A percentile compares a stretch with the other conserved stretches of the same genome.
Evolutionary conservation across 1,140 invertebrate species (phyloP).

Genomic region (Sesamia nonagrioides): DNA sequence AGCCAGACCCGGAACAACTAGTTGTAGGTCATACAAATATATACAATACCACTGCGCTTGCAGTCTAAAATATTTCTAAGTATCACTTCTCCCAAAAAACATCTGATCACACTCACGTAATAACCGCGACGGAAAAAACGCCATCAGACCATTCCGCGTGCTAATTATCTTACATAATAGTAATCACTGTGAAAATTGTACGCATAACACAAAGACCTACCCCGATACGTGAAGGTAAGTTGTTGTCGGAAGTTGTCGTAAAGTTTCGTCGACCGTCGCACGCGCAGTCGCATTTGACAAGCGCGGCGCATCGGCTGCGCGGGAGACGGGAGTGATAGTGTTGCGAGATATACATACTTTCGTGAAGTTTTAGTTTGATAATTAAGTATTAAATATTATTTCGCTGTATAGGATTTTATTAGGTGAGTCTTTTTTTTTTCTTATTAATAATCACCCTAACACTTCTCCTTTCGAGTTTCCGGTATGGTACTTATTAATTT

Average conservation of each 20-base stretch:
- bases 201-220: slow-evolving; percentile 32
- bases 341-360: slow-evolving; percentile 4
- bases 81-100: background rate
- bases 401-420: slow-evolving; percentile 10
- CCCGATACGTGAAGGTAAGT: slow-evolving; percentile 25
- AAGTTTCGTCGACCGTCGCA: slow-evolving; percentile 6
- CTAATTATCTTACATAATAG: slow-evolving; percentile 25
- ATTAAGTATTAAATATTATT: background rate
- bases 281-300: slow-evolving; percentile 31
- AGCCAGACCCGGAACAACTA: no score
- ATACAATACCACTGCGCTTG: no score
- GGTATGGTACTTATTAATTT: no score
- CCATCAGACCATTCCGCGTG: slow-evolving; percentile 27
- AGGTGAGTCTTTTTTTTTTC: slow-evolving; percentile 5
- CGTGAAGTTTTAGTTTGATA: slow-evolving; percentile 11
- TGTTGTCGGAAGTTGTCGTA: slow-evolving; percentile 29
- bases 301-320: slow-evolving; percentile 45
- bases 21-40: no score
- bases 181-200: slow-evolving; percentile 32
- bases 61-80: no score
- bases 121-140: background rate
- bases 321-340: slow-evolving; percentile 38
- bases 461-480: background rate
- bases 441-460: background rate
- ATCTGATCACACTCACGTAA: background rate